Evolutionary conservation across 2,888 invertebrate genomes (phyloP), one percentile per base, ranked within the genome.

Genomic region (Trachelus tabidus): DNA sequence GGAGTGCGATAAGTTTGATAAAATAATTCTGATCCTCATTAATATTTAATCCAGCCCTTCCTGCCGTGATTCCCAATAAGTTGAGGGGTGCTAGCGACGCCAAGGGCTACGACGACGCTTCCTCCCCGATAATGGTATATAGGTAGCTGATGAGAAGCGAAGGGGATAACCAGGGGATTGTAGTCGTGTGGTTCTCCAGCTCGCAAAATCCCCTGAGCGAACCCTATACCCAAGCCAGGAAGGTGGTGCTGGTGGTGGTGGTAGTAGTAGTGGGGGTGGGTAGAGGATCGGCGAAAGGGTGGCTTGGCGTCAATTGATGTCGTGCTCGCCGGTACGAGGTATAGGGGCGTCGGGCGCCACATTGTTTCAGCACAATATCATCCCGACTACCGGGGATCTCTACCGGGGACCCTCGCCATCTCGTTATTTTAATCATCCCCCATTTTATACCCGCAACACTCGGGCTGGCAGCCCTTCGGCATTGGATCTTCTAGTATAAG

Each of bases 401-500:
- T 82, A 80, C 84, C 83, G 86, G 85, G 85, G 85, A 86, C 84
- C 84, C 86, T 85, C 83, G 84, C 86, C 87, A 88, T 86, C 88
- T 90, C 90, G 89, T 90, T 90, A 90, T 89, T 90, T 90, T 90
- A 90, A 90, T 90, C 90, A 90, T 89, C 87, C 88, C 88, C 87
- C 86, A 86, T 90, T 90, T 90, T 89, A 88, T 86, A 87, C 85
- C 87, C 85, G 86, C 88, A 88, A 88, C 86, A 87, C 87, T 81
- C 82, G 15, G 77, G 79, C 79, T 69, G 31, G 79, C 78, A 84
- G 83, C 84, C 83, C 83, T 86, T 81, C 83, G 81, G 81, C 83
- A 80, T 82, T 81, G 84, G 56, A n/a, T 76, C 75, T 73, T 74
- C 77, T 34, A 69, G 30, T 40, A 15, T 40, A 40, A 40, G 15